Base-by-base conservation (phyloP, 2,113 vertebrate species). In the Amblyornis subalaris region DNA sequence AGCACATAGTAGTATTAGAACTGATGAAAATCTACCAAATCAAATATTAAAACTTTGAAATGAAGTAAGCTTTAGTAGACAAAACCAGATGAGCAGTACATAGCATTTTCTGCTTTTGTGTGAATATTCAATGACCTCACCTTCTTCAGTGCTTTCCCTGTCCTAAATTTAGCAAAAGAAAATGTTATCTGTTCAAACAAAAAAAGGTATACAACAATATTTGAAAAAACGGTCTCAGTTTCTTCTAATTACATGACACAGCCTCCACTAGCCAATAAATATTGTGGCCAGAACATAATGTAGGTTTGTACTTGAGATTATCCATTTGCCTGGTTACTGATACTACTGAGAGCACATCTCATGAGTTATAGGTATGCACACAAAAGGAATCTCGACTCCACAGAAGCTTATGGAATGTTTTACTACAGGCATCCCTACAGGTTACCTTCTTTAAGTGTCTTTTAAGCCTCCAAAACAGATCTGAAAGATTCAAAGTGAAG, bases 101-200 rank as follows among this genome's bases (percentile, higher is more conserved):
- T 24, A 77, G 5, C n/a, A 87, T 67, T 40, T 85, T 91, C 62
- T 91, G 66, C 25, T 86, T 45, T 65, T 72, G 29, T 6, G 1
- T 48, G 45, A 87, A 42, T 65, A 82, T 50, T 58, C 45, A 66
- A 20, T 71, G 15, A 89, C 31, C 70, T 89, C 48, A 33, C 42
- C 69, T 26, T 89, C n/a, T 65, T 92, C 40, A 64, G 54, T 76
- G 33, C 58, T 20, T 76, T 38, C 9, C 36, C 44, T 64, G 13
- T 60, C 60, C 66, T 69, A 71, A 89, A 75, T 79, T 85, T 50
- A 70, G 61, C 70, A 89, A 71, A 93, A 90, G 19, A 85, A 78
- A 83, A 45, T 53, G 26, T 65, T 85, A 85, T 70, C 85, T 91
- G n/a, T 93, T 85, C 40, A 89, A 92, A 86, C n/a, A 83, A 72